These are phyloP conservation scores for Mungos mungo DNA, from an alignment of 2,113 vertebrate species.

Conservation along the genomic window DNA sequence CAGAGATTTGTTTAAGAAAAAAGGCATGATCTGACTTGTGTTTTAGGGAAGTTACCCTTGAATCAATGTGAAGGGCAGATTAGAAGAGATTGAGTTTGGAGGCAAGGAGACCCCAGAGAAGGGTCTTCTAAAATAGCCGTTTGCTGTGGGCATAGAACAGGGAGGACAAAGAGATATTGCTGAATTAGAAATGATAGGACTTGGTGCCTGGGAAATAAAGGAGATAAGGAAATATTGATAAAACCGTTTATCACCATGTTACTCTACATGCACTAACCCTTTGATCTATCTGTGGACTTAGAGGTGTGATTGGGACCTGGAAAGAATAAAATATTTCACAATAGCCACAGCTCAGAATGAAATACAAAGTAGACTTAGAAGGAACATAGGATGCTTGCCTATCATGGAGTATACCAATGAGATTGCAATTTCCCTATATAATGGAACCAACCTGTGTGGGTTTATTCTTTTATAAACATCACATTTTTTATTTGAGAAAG, in stretches of 20 bases:
- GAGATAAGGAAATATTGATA: background rate
- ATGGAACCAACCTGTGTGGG: background rate
- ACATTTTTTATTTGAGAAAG: no score
- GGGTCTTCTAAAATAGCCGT: background rate
- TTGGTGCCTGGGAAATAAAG: background rate
- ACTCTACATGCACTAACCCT: background rate
- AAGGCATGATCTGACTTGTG: background rate
- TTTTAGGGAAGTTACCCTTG: background rate
- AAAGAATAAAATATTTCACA: background rate
- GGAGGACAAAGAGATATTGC: background rate
- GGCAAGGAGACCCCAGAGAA: background rate
- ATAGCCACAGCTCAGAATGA: background rate
- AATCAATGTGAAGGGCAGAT: background rate
- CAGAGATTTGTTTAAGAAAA: background rate
- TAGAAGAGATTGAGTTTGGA: background rate
- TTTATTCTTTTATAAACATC: background rate
- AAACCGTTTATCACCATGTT: background rate
- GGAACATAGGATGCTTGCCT: background rate
- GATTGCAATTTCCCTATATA: background rate
- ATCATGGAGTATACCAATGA: background rate
- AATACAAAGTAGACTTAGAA: background rate
- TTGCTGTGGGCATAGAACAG: background rate
- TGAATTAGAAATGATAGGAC: background rate
- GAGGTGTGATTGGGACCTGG: background rate
- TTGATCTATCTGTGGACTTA: background rate